phyloP scores from a whole-genome alignment of 2,797 vertebrate species.

The Oophaga sylvatica region DNA sequence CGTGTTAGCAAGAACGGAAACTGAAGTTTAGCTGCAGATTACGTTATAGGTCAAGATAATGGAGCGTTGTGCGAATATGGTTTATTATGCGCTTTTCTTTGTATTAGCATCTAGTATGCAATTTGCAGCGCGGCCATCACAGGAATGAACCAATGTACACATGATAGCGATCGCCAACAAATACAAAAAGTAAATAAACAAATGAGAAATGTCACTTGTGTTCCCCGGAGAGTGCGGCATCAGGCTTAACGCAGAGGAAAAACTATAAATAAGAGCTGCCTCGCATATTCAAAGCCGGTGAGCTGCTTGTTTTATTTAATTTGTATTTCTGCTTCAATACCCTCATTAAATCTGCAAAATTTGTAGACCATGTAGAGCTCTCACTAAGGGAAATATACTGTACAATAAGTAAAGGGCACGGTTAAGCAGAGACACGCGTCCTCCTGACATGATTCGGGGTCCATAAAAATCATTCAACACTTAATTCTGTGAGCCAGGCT shows the following conservation, averaged over 20 bases:
- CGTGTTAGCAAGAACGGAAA: not conserved
- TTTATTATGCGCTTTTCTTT: conserved; percentile 8
- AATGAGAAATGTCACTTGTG: conserved; percentile 31
- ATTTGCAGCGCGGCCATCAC: conserved; percentile 5
- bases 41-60: conserved; percentile 2
- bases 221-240: conserved; percentile 5
- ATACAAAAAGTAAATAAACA: conserved; percentile 23
- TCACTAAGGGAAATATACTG: conserved; percentile 33
- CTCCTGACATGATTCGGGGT: conserved; percentile 1
- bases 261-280: conserved; percentile 28
- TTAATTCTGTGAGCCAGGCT: not conserved
- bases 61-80: not conserved
- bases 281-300: not conserved
- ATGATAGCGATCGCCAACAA: conserved; percentile 26
- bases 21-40: not conserved
- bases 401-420: conserved; percentile 31
- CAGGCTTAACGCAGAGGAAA: conserved; percentile 16
- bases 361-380: conserved; percentile 42
- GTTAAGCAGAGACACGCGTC: conserved; percentile 25
- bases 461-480: not conserved
- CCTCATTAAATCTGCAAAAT: conserved; percentile 41
- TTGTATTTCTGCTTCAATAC: conserved; percentile 46
- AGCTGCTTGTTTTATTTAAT: conserved; percentile 48
- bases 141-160: conserved; percentile 1
- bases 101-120: conserved; percentile 17